Percentiles rank a stretch among this genome's conserved stretches.
phyloP scores from a whole-genome alignment of 2,888 invertebrate genomes.

The Hydraecia micacea region DNA sequence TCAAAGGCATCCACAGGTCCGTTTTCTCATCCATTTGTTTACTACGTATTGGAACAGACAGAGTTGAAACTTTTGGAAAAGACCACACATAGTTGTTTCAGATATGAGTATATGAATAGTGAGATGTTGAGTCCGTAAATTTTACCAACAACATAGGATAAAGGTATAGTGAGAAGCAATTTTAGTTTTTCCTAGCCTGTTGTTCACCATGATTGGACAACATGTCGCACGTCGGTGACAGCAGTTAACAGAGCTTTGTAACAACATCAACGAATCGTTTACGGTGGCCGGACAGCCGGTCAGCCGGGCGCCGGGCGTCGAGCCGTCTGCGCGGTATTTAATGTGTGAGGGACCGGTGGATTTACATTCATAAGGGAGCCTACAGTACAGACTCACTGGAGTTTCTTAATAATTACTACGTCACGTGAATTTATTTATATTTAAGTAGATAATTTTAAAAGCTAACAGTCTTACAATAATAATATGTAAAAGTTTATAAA shows the following conservation, averaged over 20 bases:
- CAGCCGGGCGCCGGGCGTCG: background rate
- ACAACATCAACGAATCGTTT: slow-evolving; percentile 2
- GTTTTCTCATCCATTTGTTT: background rate
- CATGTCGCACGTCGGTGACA: background rate
- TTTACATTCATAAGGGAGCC: background rate
- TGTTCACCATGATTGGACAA: background rate
- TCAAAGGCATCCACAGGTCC: background rate
- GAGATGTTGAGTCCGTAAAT: background rate
- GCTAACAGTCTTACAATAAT: too few species aligned
- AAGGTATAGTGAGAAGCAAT: background rate
- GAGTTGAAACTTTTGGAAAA: background rate
- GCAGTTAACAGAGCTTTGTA: background rate
- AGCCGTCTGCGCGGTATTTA: background rate
- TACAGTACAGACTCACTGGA: background rate
- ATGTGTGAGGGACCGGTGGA: background rate
- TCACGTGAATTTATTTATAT: too few species aligned
- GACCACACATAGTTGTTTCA: background rate
- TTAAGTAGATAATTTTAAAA: too few species aligned
- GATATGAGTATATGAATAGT: background rate
- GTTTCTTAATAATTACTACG: background rate
- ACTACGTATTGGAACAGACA: too few species aligned
- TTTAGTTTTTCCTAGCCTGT: background rate
- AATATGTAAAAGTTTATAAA: too few species aligned
- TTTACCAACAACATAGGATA: background rate
- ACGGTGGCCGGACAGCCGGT: slow-evolving; percentile 1